A percentile compares a stretch with the other conserved stretches of the same genome.
phyloP scores from a whole-genome alignment of 2,797 vertebrate species.

The Cebuella pygmaea region DNA sequence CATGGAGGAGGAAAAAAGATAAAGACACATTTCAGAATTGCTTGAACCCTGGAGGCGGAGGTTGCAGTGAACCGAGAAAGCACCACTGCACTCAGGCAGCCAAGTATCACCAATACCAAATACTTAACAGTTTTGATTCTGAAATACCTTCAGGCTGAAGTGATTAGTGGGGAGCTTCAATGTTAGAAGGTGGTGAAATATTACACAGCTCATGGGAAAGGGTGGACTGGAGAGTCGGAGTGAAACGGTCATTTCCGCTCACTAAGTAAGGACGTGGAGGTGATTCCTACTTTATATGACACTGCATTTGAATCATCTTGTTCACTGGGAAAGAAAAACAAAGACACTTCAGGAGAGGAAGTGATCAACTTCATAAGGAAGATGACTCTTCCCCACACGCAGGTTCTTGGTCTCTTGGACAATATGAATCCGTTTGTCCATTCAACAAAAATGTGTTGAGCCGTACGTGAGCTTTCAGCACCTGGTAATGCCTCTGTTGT shows the following conservation, averaged over 20 bases:
- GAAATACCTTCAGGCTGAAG: background rate
- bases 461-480: background rate
- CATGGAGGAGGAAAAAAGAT: slow-evolving; percentile 28
- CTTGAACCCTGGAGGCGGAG: too few species aligned
- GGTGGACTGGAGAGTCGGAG: background rate
- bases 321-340: too few species aligned
- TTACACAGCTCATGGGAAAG: background rate
- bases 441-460: background rate
- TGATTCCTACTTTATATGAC: background rate
- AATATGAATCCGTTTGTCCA: background rate
- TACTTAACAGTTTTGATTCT: background rate
- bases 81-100: too few species aligned
- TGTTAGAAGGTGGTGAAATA: background rate
- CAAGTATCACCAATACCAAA: background rate
- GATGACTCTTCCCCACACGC: background rate
- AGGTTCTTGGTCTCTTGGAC: background rate
- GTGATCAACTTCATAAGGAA: background rate
- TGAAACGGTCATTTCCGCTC: background rate
- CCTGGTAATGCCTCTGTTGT: background rate
- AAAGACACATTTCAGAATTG: background rate
- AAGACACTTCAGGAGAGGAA: background rate
- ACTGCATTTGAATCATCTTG: background rate
- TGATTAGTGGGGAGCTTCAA: background rate
- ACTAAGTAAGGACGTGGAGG: background rate
- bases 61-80: too few species aligned